These are phyloP conservation scores for Cydia strobilella DNA, from an alignment of 1,140 invertebrate species.

Conservation along the genomic window DNA sequence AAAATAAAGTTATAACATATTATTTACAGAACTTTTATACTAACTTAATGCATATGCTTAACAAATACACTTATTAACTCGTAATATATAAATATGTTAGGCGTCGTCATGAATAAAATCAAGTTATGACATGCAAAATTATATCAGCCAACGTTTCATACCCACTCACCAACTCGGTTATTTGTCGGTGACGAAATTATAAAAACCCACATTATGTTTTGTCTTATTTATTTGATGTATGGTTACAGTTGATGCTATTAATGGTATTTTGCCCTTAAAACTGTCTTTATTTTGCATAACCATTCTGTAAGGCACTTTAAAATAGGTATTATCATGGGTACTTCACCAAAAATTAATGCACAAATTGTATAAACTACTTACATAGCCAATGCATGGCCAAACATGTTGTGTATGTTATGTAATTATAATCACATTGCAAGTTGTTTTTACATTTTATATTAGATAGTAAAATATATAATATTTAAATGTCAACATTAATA, in stretches of 20 bases:
- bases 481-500: no score
- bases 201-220: background rate
- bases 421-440: no score
- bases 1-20: background rate
- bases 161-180: background rate
- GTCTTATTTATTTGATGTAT: background rate
- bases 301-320: no score
- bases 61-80: conserved; percentile 8
- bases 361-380: no score
- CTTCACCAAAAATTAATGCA: background rate
- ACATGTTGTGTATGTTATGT: no score
- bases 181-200: conserved; percentile 21
- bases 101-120: conserved; percentile 4
- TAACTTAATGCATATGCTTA: no score
- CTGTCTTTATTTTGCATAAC: background rate
- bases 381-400: no score
- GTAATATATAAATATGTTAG: background rate
- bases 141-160: conserved; percentile 10
- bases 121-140: conserved; percentile 13
- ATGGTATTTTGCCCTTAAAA: background rate
- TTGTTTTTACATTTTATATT: no score
- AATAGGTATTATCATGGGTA: background rate
- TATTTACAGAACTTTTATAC: no score
- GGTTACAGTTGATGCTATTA: background rate
- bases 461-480: no score